These are phyloP conservation scores for Gila robusta DNA, from an alignment of 2,797 vertebrate species.

Conservation along the genomic window DNA sequence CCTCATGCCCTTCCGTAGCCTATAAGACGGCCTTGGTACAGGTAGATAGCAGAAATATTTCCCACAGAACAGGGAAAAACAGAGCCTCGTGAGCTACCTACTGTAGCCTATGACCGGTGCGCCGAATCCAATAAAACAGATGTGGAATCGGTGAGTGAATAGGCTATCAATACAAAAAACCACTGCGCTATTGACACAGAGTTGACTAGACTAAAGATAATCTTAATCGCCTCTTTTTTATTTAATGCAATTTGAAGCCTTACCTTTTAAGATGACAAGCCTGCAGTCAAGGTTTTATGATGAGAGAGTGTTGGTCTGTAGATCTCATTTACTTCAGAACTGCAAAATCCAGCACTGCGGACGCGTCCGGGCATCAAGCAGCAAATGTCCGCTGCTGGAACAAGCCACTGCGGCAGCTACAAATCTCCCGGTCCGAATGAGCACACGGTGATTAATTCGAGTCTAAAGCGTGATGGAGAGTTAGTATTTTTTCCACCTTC, in stretches of 20 bases:
- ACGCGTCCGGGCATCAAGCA: constrained; percentile 42
- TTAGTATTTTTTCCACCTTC: constrained; percentile 25
- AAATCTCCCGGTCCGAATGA: constrained; percentile 55
- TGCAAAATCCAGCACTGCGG: constrained; percentile 57
- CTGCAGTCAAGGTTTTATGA: background rate
- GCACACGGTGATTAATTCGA: constrained; percentile 46
- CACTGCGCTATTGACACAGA: constrained; percentile 29
- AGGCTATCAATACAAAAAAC: constrained; percentile 2
- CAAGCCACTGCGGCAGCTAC: constrained; percentile 59
- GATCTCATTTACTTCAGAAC: constrained; percentile 47
- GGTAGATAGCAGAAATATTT: constrained; percentile 33
- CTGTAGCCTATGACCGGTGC: background rate
- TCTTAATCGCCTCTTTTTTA: background rate
- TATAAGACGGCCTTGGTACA: constrained; percentile 19
- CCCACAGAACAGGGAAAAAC: background rate
- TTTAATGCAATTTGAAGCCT: constrained; percentile 14
- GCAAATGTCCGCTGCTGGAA: constrained; percentile 47
- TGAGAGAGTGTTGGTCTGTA: constrained; percentile 23
- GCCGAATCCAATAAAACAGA: background rate
- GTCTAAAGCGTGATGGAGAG: constrained; percentile 48
- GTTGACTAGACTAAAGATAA: constrained; percentile 8
- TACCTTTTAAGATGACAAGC: constrained; percentile 35
- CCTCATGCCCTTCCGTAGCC: constrained; percentile 30
- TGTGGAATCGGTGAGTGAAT: constrained; percentile 33
- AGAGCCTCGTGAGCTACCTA: background rate